Percentiles rank a stretch among this genome's conserved stretches.
Conservation (phyloP, 2,113 vertebrate genomes). For the Genyomyrus donnyi region DNA sequence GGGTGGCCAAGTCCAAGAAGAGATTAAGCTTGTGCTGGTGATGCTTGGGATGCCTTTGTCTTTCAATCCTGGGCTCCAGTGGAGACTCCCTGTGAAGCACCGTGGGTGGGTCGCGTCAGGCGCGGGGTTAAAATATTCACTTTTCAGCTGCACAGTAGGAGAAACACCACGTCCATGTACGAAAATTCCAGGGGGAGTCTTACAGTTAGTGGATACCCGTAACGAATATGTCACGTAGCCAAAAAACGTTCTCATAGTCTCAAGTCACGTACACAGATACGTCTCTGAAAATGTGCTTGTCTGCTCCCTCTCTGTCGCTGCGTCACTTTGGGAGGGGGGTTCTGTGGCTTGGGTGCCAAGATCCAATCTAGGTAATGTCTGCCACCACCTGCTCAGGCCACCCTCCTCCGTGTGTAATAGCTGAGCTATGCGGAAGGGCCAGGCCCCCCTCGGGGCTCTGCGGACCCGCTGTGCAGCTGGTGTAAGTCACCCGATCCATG, state of each 20-base stretch:
- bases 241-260: not conserved
- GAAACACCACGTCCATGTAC: not conserved
- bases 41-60: slow-evolving; percentile 33
- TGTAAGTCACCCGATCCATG: slow-evolving; percentile 4
- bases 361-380: slow-evolving; percentile 4
- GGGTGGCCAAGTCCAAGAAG: slow-evolving; percentile 32
- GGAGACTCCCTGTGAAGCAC: not conserved
- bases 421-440: not conserved
- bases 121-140: slow-evolving; percentile 7
- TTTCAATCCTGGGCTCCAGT: slow-evolving; percentile 5
- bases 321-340: slow-evolving; percentile 47
- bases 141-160: slow-evolving; percentile 25
- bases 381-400: not conserved
- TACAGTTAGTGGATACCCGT: slow-evolving; percentile 26
- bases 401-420: not conserved
- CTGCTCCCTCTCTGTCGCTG: not conserved
- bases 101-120: not conserved
- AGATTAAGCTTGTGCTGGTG: slow-evolving; percentile 37
- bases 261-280: not conserved
- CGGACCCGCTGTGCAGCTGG: not conserved
- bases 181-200: not conserved
- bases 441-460: not conserved
- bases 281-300: not conserved
- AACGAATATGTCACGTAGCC: not conserved
- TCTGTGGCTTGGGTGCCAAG: slow-evolving; percentile 25